These are phyloP conservation scores for Rhagophthalmus giganteus DNA, from an alignment of 2,888 invertebrate species.

Conservation along the genomic window DNA sequence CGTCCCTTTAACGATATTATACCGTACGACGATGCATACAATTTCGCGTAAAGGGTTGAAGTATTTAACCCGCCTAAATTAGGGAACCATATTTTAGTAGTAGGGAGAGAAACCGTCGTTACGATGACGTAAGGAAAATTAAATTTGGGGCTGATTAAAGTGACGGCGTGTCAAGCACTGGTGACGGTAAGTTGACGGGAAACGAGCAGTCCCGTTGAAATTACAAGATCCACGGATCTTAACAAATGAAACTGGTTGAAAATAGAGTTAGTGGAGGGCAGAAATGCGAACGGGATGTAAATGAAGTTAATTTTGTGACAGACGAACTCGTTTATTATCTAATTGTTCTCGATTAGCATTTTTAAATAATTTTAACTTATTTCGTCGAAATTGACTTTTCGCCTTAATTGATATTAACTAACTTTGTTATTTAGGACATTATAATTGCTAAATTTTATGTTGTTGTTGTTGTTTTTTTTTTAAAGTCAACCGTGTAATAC, in stretches of 20 bases:
- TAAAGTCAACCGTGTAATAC: no score
- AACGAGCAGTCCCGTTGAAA: slow-evolving; percentile 44
- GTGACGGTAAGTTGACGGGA: slow-evolving; percentile 45
- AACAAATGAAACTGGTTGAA: slow-evolving; percentile 39
- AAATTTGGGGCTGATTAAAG: slow-evolving; percentile 44
- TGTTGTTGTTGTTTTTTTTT: background rate
- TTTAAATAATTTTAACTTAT: background rate
- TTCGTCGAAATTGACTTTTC: background rate
- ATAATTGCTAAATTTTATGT: no score
- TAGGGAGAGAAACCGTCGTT: slow-evolving; percentile 17
- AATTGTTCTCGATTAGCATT: slow-evolving; percentile 1
- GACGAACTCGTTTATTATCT: slow-evolving; percentile 11
- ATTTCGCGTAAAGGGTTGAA: slow-evolving; percentile 25
- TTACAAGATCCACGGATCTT: slow-evolving; percentile 39
- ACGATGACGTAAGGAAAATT: slow-evolving; percentile 40
- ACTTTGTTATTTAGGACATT: background rate
- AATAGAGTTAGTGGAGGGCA: slow-evolving; percentile 27
- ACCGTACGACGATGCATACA: slow-evolving; percentile 20
- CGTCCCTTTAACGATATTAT: slow-evolving; percentile 21
- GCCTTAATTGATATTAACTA: background rate
- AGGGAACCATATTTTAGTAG: slow-evolving; percentile 24
- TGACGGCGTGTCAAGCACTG: slow-evolving; percentile 45
- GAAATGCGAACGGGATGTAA: slow-evolving; percentile 20
- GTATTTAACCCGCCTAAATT: slow-evolving; percentile 28
- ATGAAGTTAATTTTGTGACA: slow-evolving; percentile 19